Conservation (phyloP, 2,888 invertebrate species). For the Plemyria rubiginata region DNA sequence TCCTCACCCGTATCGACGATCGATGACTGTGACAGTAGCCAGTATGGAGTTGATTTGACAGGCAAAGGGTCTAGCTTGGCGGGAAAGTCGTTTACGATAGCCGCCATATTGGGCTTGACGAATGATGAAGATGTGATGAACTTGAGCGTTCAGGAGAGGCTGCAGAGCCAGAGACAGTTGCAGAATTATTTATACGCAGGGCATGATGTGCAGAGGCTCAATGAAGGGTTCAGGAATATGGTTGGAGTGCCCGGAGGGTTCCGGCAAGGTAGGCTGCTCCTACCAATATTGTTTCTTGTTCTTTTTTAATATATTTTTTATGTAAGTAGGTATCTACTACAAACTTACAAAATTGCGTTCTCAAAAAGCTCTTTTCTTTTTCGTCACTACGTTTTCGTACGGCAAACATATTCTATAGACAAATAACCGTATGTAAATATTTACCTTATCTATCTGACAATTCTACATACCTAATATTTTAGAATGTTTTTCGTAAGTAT, state of each 20-base stretch:
- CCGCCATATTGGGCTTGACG: constrained; percentile 92
- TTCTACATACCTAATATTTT: too few relatives aligned
- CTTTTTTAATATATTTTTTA: too few relatives aligned
- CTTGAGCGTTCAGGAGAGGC: constrained; percentile 80
- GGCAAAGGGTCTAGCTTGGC: constrained; percentile 74
- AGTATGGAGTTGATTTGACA: constrained; percentile 76
- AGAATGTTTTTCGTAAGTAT: too few relatives aligned
- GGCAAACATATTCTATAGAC: too few relatives aligned
- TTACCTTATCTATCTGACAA: too few relatives aligned
- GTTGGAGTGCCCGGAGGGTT: constrained; percentile 61
- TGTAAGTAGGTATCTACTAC: too few relatives aligned
- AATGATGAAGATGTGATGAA: constrained; percentile 82
- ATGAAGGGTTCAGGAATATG: constrained; percentile 72
- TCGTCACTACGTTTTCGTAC: too few relatives aligned
- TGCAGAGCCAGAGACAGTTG: constrained; percentile 73
- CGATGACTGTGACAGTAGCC: constrained; percentile 71
- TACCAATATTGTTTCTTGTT: too few relatives aligned
- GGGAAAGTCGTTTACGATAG: constrained; percentile 93
- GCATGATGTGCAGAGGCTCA: constrained; percentile 71
- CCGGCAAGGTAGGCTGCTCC: constrained; percentile 64
- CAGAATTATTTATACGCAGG: constrained; percentile 75
- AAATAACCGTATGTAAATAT: too few relatives aligned
- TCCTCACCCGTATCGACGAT: constrained; percentile 71
- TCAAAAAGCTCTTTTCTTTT: too few relatives aligned
- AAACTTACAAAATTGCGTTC: too few relatives aligned